Evolutionary conservation across 2,113 vertebrate genomes (phyloP), one percentile per base, ranked within the genome.

Genomic region (Willisornis vidua): DNA sequence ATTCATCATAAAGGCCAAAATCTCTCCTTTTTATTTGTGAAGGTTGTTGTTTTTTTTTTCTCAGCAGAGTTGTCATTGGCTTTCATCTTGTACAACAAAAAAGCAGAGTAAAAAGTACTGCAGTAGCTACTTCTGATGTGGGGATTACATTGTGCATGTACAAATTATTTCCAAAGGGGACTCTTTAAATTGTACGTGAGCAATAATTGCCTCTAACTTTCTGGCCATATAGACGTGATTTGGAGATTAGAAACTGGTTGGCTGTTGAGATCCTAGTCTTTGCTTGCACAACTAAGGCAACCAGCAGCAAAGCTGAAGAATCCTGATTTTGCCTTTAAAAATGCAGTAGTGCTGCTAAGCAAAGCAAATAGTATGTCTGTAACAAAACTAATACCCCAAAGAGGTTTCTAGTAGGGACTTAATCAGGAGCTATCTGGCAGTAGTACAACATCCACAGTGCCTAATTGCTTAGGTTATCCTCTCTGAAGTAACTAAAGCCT

Each of bases 31-130:
- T 78, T 22, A 75, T 75, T 68, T 43, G 13, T 75, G 29, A 87
- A 3, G 4, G 3, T 51, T 31, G 3, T 51, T 23, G 19, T 29
- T 39, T n/a, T 68, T n/a, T 58, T 72, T 48, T 62, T 12, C 5
- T 48, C 58, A n/a, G 11, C 7, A 4, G 37, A 82, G 31, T 61
- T 87, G 46, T 39, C 54, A 85, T 82, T 91, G 49, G 41, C 49
- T 95, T 94, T 95, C 49, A 93, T 94, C 85, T 91, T 85, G 49
- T 51, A 63, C 43, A 87, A 55, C n/a, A 71, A 77, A 65, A 59
- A 77, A 55, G 5, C 12, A 67, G 59, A 81, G 87, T 59, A 3
- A 84, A 89, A 94, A 52, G 31, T 46, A 7, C 72, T 78, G 46
- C 61, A 63, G 23, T 48, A 93, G 39, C 57, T 93, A 26, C 54